These are phyloP conservation scores for Stenurella melanura DNA, from an alignment of 2,888 invertebrate genomes.

Conservation along the genomic window DNA sequence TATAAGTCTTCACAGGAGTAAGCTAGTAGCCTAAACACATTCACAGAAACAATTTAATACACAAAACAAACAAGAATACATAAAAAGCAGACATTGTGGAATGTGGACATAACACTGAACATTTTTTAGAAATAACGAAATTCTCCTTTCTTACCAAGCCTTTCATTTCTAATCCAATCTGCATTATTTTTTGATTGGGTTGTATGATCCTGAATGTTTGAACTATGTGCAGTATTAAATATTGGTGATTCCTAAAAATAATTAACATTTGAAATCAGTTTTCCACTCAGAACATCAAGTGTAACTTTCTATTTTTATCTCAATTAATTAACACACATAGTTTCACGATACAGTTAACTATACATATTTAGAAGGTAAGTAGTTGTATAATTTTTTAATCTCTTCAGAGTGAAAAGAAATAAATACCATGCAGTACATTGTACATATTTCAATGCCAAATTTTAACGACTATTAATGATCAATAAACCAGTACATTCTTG, in stretches of 20 bases:
- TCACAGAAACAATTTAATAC: conserved; percentile 49
- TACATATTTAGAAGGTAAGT: no score
- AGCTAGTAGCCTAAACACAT: conserved; percentile 8
- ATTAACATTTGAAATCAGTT: conserved; percentile 8
- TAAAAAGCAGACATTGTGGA: conserved; percentile 50
- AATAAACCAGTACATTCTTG: no score
- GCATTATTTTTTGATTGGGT: conserved; percentile 77
- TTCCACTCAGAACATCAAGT: background rate
- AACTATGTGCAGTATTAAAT: conserved; percentile 72
- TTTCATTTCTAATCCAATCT: conserved; percentile 91
- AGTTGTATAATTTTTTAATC: no score
- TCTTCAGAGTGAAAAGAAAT: no score
- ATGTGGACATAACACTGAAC: conserved; percentile 48
- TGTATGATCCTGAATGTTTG: conserved; percentile 71
- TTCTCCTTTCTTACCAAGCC: conserved; percentile 95
- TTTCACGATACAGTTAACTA: no score
- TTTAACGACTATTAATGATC: no score
- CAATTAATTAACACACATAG: no score
- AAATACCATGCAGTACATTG: no score
- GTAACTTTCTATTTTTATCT: background rate
- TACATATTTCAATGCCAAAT: no score
- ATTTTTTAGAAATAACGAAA: conserved; percentile 89
- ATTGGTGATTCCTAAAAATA: conserved; percentile 72
- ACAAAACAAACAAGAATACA: conserved; percentile 53
- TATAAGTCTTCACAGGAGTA: conserved; percentile 11